Base-by-base conservation (phyloP, 2,113 vertebrate species). In the Pygoscelis adeliae region DNA sequence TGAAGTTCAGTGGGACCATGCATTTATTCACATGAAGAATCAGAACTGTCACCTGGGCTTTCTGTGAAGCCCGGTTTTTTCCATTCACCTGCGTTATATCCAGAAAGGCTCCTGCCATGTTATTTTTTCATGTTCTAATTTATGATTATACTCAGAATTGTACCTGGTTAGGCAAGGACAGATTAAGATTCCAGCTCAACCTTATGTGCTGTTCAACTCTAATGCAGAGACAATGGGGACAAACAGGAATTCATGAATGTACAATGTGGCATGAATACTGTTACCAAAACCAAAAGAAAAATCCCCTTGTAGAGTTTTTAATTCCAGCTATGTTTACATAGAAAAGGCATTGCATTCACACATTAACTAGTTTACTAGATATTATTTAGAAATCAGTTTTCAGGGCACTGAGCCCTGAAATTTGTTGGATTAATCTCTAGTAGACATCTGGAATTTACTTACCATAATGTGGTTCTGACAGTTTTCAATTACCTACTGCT, bases 191-290 rank as follows among this genome's bases (percentile, higher is more conserved):
- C 36, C 40, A 80, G 19, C 55, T 82, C 62, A 52, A 25, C 29
- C 16, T 47, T 74, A 76, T 1, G 3, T 30, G 26, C 19, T 89
- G 53, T 53, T 83, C 71, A 47, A 70, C 23, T 59, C 16, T 40
- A 81, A 23, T 10, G 22, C 20, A 72, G 53, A 76, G 22, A 65
- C 30, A 62, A 73, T 2, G 19, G 8, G 17, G n/a, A 83, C 63
- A 87, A 81, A 25, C 11, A 62, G 30, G 21, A 95, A 47, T 20
- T 66, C 34, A 38, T 5, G 15, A 85, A 49, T 21, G 19, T 11
- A 90, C n/a, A 65, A 18, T 0, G 0, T 25, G 44, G 15, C n/a
- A 50, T 0, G 0, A 90, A 90, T 9, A 30, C 15, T 40, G 40
- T 2, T 58, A 38, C 22, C 22, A 49, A 55, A 84, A 84, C n/a